A percentile compares a stretch with the other conserved stretches of the same genome.
Evolutionary conservation across 2,113 vertebrate genomes (phyloP).

Genomic region (Zosterops lateralis): DNA sequence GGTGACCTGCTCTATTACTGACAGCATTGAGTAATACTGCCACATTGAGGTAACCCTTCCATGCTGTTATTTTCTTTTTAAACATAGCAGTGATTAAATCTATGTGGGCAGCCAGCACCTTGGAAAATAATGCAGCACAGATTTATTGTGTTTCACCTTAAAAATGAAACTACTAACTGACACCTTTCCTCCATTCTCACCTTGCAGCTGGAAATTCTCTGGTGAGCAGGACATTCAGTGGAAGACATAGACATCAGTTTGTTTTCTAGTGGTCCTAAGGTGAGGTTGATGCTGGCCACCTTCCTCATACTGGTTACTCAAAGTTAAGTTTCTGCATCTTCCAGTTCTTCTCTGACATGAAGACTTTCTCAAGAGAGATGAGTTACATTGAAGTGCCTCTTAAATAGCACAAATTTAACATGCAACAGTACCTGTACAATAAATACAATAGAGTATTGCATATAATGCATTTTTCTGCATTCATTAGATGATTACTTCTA

Average conservation of each 20-base stretch:
- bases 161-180: not conserved
- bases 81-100: not conserved
- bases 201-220: fast-evolving
- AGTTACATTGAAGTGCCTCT: slow-evolving; percentile 72
- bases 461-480: slow-evolving; percentile 63
- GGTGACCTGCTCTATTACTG: not conserved
- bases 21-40: not conserved
- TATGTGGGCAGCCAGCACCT: not conserved
- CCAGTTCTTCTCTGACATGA: slow-evolving; percentile 68
- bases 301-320: slow-evolving; percentile 31
- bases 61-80: not conserved
- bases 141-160: not conserved
- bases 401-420: slow-evolving; percentile 73
- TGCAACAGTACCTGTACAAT: slow-evolving; percentile 71
- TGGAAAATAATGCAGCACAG: not conserved
- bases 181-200: not conserved
- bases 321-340: slow-evolving; percentile 59
- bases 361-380: slow-evolving; percentile 61
- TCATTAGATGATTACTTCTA: slow-evolving; percentile 64
- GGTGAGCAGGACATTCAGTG: fast-evolving
- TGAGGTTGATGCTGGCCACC: not conserved
- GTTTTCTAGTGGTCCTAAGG: slow-evolving; percentile 3
- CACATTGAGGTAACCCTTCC: not conserved
- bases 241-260: not conserved
- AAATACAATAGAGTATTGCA: slow-evolving; percentile 72